These are phyloP conservation scores for Porites divaricata DNA, from an alignment of 92 coral and sea anemone genomes.

Conservation along the genomic window DNA sequence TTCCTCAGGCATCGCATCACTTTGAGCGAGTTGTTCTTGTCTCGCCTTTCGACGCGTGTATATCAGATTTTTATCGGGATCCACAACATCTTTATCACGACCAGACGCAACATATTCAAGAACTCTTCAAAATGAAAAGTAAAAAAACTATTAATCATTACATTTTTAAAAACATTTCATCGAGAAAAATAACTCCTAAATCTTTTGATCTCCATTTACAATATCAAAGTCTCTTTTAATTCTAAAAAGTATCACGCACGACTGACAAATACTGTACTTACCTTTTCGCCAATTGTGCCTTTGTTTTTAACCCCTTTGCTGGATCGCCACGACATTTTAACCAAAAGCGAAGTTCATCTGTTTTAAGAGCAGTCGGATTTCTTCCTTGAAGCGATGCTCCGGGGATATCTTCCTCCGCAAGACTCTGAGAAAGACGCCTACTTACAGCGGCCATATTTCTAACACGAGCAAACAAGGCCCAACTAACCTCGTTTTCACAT, in stretches of 20 bases:
- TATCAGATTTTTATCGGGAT: not conserved
- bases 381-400: constrained; percentile 15
- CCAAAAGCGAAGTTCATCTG: constrained; percentile 7
- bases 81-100: no score
- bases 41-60: constrained; percentile 34
- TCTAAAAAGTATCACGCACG: not conserved
- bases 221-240: no score
- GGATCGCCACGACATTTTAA: no score
- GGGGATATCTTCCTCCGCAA: not conserved
- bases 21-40: constrained; percentile 15
- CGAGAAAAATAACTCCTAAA: no score
- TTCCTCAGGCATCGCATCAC: not conserved
- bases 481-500: not conserved
- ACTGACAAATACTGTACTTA: not conserved
- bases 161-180: no score
- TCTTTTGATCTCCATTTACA: no score
- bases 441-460: no score
- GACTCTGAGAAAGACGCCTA: no score
- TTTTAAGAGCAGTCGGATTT: not conserved
- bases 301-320: no score
- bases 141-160: no score
- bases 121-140: not conserved
- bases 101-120: constrained; percentile 20
- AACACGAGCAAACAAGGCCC: not conserved
- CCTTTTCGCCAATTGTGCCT: not conserved